Evolutionary conservation across 2,888 invertebrate genomes (phyloP).

Genomic region (Lutraria lutraria): DNA sequence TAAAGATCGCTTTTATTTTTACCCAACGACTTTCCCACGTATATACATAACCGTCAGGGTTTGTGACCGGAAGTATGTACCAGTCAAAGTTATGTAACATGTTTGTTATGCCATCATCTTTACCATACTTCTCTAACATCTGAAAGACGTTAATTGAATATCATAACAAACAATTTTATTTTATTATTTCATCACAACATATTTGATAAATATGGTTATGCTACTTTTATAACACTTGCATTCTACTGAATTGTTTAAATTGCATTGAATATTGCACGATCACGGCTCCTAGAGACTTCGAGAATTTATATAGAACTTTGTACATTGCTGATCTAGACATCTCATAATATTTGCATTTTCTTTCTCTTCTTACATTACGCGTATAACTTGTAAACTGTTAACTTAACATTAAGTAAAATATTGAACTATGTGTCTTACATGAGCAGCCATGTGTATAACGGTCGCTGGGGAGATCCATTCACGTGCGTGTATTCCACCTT

Average conservation of each 20-base stretch:
- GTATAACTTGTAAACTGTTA: no score
- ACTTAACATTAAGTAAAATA: no score
- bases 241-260: no score
- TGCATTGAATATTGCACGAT: no score
- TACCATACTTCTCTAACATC: slow-evolving; percentile 72
- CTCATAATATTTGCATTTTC: no score
- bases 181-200: no score
- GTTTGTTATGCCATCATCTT: slow-evolving; percentile 65
- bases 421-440: slow-evolving; percentile 62
- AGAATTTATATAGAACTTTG: no score
- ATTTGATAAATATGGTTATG: no score
- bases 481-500: slow-evolving; percentile 79
- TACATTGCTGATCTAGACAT: no score
- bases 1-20: not conserved
- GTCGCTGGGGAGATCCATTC: slow-evolving; percentile 87
- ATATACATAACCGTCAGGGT: slow-evolving; percentile 83
- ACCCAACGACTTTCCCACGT: slow-evolving; percentile 77
- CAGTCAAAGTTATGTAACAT: slow-evolving; percentile 77
- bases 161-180: not conserved
- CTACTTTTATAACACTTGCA: no score
- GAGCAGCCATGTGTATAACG: slow-evolving; percentile 88
- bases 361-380: no score
- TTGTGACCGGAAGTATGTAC: slow-evolving; percentile 82
- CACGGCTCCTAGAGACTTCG: no score
- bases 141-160: slow-evolving; percentile 36